These are phyloP conservation scores for Bambusicola thoracicus DNA, from an alignment of 2,113 vertebrate species.

Conservation along the genomic window DNA sequence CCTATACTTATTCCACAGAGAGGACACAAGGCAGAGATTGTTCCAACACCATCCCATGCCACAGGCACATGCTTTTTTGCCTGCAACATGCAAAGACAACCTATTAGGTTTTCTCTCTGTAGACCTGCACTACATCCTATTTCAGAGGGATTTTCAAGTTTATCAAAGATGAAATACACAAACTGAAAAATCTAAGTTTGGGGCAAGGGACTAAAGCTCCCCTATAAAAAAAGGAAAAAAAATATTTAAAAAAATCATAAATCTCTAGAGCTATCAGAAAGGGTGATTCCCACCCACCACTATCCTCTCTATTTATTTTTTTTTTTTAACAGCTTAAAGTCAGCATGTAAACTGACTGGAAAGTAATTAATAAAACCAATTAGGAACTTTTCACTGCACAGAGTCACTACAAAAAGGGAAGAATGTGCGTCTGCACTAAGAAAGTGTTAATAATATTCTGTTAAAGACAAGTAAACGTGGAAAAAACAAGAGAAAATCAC, in stretches of 20 bases:
- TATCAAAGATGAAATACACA: neutral
- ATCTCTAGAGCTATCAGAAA: neutral
- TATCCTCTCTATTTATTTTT: neutral
- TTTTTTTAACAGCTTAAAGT: neutral
- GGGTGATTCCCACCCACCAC: neutral
- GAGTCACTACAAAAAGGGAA: neutral
- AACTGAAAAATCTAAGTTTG: neutral
- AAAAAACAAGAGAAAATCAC: neutral
- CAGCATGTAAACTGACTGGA: neutral
- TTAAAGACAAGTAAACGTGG: neutral
- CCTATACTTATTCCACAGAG: neutral
- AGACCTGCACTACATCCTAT: neutral
- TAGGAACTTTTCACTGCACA: neutral
- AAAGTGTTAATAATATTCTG: neutral
- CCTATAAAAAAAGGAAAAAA: neutral
- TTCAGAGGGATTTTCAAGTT: neutral
- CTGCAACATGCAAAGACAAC: neutral
- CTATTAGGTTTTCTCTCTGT: neutral
- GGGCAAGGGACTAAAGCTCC: neutral
- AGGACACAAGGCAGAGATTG: neutral
- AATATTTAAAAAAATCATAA: too few relatives aligned
- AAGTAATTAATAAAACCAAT: neutral
- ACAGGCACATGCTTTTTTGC: neutral
- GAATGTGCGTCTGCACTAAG: accelerated
- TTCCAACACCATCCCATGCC: neutral